phyloP scores from a whole-genome alignment of 2,113 vertebrate genomes.

The Engraulis encrasicolus region DNA sequence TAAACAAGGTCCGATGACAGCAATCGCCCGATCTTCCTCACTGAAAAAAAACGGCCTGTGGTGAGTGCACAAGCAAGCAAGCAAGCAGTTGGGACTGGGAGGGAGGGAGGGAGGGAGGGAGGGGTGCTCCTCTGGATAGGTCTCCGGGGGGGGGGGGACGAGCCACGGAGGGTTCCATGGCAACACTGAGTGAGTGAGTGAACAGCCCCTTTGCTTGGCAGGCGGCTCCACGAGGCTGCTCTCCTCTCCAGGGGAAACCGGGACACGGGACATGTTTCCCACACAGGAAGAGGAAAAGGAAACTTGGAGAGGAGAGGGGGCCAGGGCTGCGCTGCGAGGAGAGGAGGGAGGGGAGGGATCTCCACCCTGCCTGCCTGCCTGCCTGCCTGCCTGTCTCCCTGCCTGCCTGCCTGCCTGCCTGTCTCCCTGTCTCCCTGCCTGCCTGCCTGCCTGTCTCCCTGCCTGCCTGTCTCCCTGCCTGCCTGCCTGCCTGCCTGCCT shows the following conservation, averaged over 20 bases:
- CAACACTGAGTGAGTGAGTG: conserved; percentile 24
- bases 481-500: too few relatives aligned
- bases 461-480: too few relatives aligned
- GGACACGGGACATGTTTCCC: conserved; percentile 41
- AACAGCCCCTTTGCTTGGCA: neutral
- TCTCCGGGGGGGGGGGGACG: neutral
- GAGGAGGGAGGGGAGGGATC: conserved; percentile 29
- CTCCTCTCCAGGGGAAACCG: conserved; percentile 31
- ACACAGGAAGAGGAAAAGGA: conserved; percentile 45
- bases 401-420: too few relatives aligned
- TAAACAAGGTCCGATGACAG: too few relatives aligned
- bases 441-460: too few relatives aligned
- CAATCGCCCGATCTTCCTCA: too few relatives aligned
- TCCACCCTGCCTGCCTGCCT: too few relatives aligned
- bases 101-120: neutral
- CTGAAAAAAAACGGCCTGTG: too few relatives aligned
- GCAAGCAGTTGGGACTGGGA: neutral
- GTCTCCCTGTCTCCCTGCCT: too few relatives aligned
- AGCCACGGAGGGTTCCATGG: conserved; percentile 15
- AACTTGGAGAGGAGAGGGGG: conserved; percentile 40
- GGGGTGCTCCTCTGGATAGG: neutral
- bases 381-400: too few relatives aligned
- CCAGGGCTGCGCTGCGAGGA: too few relatives aligned
- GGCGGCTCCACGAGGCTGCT: too few relatives aligned
- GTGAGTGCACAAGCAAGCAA: neutral